Evolutionary conservation across 2,888 invertebrate genomes (phyloP), one percentile per base, ranked within the genome.

Genomic region (Latrodectus elegans): DNA sequence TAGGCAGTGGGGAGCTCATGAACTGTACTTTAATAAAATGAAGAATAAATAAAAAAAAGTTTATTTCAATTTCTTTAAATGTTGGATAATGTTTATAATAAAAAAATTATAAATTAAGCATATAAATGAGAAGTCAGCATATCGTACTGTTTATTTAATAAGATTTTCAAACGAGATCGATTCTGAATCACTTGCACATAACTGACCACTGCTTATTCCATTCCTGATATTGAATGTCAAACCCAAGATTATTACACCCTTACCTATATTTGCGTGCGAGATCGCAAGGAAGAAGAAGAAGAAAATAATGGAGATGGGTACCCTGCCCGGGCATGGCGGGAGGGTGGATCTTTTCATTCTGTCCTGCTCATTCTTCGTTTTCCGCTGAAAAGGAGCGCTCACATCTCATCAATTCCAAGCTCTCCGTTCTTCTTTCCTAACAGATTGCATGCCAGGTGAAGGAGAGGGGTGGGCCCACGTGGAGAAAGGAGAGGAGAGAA

Each of bases 401-500:
- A 74, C 79, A 85, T 84, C 84, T 84, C 84, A 84, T 84, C 84
- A 84, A 84, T 84, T 84, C 77, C 75, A 72, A 70, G 71, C 70
- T 55, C 70, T 67, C 84, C 76, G 64, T 53, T 38, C 60, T 15
- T 60, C 60, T n/a, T 74, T 68, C 68, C 53, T 77, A 74, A 79
- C 84, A 78, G 84, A 84, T 84, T 79, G 84, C 84, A 84, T 79
- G 84, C 78, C 84, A 84, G 84, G 84, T 84, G n/a, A 84, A 74
- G 75, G 55, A 70, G 67, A 68, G 67, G 17, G 22, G 12, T 22
- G 49, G 49, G 49, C 49, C 49, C 49, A 12, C 51, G 26, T 38
- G 17, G 49, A 51, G n/a, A 49, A 49, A 72, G 38, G 49, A 26
- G 26, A 68, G 22, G 67, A 26, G 67, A 68, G 17, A 17, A 17